Evolutionary conservation across 2,888 invertebrate genomes (phyloP).

Genomic region (Chironomus tentans): DNA sequence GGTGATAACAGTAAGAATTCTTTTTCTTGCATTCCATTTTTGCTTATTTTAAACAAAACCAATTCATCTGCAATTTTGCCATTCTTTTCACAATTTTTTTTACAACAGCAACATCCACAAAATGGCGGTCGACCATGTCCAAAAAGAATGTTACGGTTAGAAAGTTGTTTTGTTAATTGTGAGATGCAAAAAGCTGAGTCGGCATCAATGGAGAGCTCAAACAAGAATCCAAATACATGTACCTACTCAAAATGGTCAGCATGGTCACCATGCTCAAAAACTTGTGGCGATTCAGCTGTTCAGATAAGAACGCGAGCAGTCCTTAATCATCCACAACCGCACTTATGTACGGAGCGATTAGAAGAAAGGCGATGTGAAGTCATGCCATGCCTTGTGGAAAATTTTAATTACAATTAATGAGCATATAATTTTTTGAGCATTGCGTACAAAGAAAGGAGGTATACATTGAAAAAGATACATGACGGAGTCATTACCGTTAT

Average conservation of each 20-base stretch:
- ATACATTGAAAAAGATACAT: too few relatives aligned
- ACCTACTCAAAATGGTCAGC: background rate
- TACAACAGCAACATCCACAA: constrained; percentile 33
- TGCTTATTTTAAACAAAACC: too few relatives aligned
- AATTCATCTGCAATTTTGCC: too few relatives aligned
- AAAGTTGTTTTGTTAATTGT: constrained; percentile 39
- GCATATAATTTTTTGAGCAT: background rate
- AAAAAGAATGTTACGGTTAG: constrained; percentile 40
- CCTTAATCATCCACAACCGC: constrained; percentile 37
- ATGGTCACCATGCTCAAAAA: constrained; percentile 58
- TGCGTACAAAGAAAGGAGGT: background rate
- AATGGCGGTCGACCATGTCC: constrained; percentile 49
- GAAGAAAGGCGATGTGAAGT: constrained; percentile 38
- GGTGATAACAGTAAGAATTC: constrained; percentile 42
- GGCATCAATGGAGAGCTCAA: background rate
- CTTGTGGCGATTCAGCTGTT: constrained; percentile 51
- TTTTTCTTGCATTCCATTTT: background rate
- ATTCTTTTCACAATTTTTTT: too few relatives aligned
- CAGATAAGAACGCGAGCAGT: constrained; percentile 46
- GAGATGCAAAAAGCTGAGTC: background rate
- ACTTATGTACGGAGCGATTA: constrained; percentile 40
- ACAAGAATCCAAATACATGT: constrained; percentile 11
- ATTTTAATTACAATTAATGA: constrained; percentile 14
- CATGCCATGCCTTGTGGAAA: constrained; percentile 35
- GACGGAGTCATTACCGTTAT: too few relatives aligned